Percentiles rank a stretch among this genome's conserved stretches.
Conservation (phyloP, 1,140 invertebrate species). For the Geopemphigus sp. region DNA sequence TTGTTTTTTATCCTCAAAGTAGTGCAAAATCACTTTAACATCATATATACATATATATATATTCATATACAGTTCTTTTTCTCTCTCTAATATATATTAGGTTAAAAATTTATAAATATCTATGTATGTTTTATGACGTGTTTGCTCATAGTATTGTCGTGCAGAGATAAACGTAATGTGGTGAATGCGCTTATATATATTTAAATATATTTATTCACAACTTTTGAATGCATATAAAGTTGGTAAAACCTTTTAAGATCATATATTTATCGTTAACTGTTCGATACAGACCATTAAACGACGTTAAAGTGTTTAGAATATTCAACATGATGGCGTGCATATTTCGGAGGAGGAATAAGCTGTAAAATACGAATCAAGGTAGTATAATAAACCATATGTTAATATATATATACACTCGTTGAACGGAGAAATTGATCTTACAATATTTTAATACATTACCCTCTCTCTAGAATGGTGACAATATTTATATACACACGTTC, state of each 20-base stretch:
- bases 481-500: too few relatives aligned
- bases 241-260: not conserved
- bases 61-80: too few relatives aligned
- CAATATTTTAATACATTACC: not conserved
- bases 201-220: not conserved
- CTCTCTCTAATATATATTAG: too few relatives aligned
- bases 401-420: not conserved
- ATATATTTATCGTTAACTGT: not conserved
- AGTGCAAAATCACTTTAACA: not conserved
- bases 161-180: slow-evolving; percentile 1
- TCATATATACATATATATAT: too few relatives aligned
- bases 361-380: slow-evolving; percentile 10
- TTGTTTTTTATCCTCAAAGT: not conserved
- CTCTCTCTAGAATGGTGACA: not conserved
- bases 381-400: not conserved
- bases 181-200: not conserved
- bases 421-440: not conserved
- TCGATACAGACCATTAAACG: not conserved
- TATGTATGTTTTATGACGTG: not conserved
- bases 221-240: not conserved
- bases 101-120: too few relatives aligned
- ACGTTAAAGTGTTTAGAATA: not conserved
- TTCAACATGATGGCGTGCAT: not conserved
- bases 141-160: not conserved
- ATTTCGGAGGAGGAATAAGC: not conserved